Evolutionary conservation across 2,888 invertebrate species (phyloP).

Genomic region (Synergus laeviventris): DNA sequence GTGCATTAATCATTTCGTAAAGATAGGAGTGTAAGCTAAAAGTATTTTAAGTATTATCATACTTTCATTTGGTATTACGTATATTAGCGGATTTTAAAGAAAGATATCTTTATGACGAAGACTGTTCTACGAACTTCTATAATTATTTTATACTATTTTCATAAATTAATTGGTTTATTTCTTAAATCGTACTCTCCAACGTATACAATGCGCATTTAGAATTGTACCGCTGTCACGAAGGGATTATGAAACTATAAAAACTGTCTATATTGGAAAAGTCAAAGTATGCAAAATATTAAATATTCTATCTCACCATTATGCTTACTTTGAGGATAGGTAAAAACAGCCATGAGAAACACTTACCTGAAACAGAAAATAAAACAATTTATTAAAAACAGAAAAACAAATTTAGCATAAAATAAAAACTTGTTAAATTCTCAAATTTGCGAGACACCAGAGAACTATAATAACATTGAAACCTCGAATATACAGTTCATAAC

Average conservation of each 20-base stretch:
- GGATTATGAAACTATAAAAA: no score
- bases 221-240: no score
- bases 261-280: background rate
- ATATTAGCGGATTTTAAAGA: background rate
- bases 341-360: background rate
- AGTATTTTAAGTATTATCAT: background rate
- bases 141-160: no score
- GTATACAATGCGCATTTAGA: no score
- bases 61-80: background rate
- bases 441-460: background rate
- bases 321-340: background rate
- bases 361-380: background rate
- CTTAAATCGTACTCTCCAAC: no score
- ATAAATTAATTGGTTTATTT: no score
- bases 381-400: background rate
- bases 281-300: background rate
- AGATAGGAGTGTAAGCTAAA: background rate
- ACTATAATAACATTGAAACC: background rate
- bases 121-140: background rate
- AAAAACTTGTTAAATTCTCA: no score
- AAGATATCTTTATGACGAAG: background rate
- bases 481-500: background rate
- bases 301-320: background rate
- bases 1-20: background rate
- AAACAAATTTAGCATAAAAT: background rate